A percentile compares a stretch with the other conserved stretches of the same genome.
Conservation (phyloP, 2,113 vertebrate genomes). For the Dunckerocampus dactyliophorus region DNA sequence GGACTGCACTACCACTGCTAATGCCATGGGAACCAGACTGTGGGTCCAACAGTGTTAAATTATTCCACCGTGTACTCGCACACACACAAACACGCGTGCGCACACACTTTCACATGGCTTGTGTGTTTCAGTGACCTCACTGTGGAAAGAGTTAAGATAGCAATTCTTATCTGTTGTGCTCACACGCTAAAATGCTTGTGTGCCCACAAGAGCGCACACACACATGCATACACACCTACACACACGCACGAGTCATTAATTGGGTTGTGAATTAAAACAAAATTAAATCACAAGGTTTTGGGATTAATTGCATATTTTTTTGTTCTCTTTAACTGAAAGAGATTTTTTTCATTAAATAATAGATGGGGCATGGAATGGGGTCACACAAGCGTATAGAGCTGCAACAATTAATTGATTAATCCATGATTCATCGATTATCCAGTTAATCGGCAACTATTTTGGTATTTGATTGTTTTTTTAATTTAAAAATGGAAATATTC, state of each 20-base stretch:
- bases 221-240: not conserved
- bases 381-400: too few species aligned
- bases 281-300: too few species aligned
- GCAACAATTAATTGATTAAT: too few species aligned
- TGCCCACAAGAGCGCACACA: slow-evolving; percentile 2
- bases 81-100: slow-evolving; percentile 26
- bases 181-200: slow-evolving; percentile 21
- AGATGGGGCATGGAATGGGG: too few species aligned
- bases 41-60: slow-evolving; percentile 73
- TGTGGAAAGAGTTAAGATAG: slow-evolving; percentile 62
- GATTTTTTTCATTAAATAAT: too few species aligned
- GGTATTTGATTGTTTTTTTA: too few species aligned
- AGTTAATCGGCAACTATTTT: too few species aligned
- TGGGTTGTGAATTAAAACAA: too few species aligned
- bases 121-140: slow-evolving; percentile 55
- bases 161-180: slow-evolving; percentile 42
- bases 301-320: too few species aligned
- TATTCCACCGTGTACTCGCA: slow-evolving; percentile 73
- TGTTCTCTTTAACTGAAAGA: too few species aligned
- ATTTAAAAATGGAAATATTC: too few species aligned
- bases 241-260: not conserved
- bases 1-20: slow-evolving; percentile 18
- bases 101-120: slow-evolving; percentile 2
- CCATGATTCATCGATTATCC: too few species aligned
- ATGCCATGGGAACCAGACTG: slow-evolving; percentile 59